A percentile compares a stretch with the other conserved stretches of the same genome.
Conservation (phyloP, 2,797 vertebrate genomes). For the Garrulus glandarius region DNA sequence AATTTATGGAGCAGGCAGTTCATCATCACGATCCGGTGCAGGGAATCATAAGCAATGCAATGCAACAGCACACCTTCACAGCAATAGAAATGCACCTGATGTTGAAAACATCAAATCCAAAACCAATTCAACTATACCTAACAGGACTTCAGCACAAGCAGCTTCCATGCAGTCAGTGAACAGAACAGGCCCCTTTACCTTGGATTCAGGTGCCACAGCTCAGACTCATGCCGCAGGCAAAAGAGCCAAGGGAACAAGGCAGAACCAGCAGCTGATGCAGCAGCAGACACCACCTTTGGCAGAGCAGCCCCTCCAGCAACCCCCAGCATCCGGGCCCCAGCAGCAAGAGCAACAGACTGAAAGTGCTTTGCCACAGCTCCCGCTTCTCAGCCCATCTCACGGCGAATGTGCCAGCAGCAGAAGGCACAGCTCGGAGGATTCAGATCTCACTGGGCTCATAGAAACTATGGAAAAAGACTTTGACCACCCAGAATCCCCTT, state of each 20-base stretch:
- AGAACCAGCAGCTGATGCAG: constrained; percentile 72
- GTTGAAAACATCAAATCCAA: constrained; percentile 82
- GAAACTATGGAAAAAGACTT: constrained; percentile 97
- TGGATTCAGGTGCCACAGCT: constrained; percentile 74
- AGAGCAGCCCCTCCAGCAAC: constrained; percentile 77
- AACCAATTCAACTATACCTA: constrained; percentile 69
- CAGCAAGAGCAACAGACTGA: constrained; percentile 73
- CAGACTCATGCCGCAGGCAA: constrained; percentile 79
- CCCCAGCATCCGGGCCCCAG: constrained; percentile 66
- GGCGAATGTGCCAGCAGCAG: constrained; percentile 67
- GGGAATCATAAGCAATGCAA: constrained; percentile 82
- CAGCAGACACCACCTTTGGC: constrained; percentile 69
- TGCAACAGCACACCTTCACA: constrained; percentile 74
- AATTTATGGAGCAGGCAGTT: constrained; percentile 79
- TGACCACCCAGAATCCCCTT: constrained; percentile 85
- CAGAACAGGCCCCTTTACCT: constrained; percentile 73
- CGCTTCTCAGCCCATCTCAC: constrained; percentile 48
- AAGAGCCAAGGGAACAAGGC: constrained; percentile 80
- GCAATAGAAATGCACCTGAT: constrained; percentile 78
- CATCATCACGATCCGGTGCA: constrained; percentile 72
- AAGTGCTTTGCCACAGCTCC: constrained; percentile 61
- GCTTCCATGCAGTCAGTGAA: constrained; percentile 69
- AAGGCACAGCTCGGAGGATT: constrained; percentile 85
- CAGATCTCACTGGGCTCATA: constrained; percentile 86
- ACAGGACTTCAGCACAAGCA: constrained; percentile 83